Evolutionary conservation across 1,140 invertebrate species (phyloP), one percentile per base, ranked within the genome.

Genomic region (Penaeus indicus): DNA sequence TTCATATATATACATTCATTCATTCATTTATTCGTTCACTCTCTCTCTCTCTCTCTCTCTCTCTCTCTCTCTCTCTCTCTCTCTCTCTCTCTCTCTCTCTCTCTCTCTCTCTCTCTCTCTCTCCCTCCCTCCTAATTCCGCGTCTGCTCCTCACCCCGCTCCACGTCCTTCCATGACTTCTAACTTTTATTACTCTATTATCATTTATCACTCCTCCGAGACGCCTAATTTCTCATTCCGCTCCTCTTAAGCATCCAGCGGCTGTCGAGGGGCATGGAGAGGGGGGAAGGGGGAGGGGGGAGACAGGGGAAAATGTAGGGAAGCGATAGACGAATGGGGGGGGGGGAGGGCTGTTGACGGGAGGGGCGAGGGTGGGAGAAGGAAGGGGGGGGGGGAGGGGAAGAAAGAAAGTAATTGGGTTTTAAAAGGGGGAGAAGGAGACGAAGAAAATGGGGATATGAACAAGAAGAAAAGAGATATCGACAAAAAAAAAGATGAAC

Each of bases 181-280:
- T 88, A 88, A 82, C 80, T 83, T 88, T 83, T 88, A 83, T 88
- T 47, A 83, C 86, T 88, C 86, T 60, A 88, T 83, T 88, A 88
- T 88, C 80, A 88, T 86, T 86, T 64, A 86, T 86, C 85, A 86
- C 85, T 67, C 85, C 85, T 86, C 80, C 80, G 85, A 86, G 85
- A 80, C 85, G 85, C 64, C 77, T 78, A 80, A 86, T 86, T 79
- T 86, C 85, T 80, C 85, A 80, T 80, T 86, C 85, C 47, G 77
- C 64, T 78, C 25, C 21, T 27, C 72, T 63, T 27, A 84, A 67
- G 83, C 72, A 84, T 84, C 83, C 67, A 69, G 83, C 83, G 47
- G 13, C 22, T 54, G 54, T 54, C 54, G 54, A 54, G 54, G 54
- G 54, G 10, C 54, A 8, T 11, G 18, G 67, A 72, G 32, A 2